A percentile compares a stretch with the other conserved stretches of the same genome.
These are phyloP conservation scores for Hyposmocoma kahamanoa DNA, from an alignment of 1,140 invertebrate species.

Conservation along the genomic window DNA sequence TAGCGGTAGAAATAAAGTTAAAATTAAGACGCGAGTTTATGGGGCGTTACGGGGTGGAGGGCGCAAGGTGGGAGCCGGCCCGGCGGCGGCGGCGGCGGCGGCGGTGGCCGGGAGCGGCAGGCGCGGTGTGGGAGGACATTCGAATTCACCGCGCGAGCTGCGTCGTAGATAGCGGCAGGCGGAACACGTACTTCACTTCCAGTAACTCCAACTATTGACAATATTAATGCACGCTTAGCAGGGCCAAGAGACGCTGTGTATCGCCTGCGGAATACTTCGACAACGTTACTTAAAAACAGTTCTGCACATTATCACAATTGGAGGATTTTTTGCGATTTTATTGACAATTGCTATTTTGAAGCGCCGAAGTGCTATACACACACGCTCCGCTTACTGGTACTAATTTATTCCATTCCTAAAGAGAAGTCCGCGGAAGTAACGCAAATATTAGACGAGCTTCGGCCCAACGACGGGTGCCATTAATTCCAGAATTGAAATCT, in stretches of 20 bases:
- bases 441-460: conserved; percentile 67
- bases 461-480: conserved; percentile 61
- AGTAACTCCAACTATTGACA: conserved; percentile 72
- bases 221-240: conserved; percentile 72
- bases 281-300: conserved; percentile 25
- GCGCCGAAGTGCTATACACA: too few species aligned
- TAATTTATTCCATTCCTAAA: conserved; percentile 68
- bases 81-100: conserved; percentile 17
- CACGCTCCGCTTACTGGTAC: conserved; percentile 29
- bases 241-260: conserved; percentile 55
- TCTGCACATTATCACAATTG: too few species aligned
- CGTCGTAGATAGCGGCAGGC: conserved; percentile 69
- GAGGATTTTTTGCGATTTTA: too few species aligned
- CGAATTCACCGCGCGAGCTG: conserved; percentile 68
- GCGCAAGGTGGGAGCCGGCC: conserved; percentile 32
- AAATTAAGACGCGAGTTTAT: conserved; percentile 73
- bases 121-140: conserved; percentile 55
- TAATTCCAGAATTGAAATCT: conserved; percentile 73
- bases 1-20: conserved; percentile 71
- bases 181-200: conserved; percentile 71
- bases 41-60: conserved; percentile 60
- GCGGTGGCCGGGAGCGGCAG: too few species aligned
- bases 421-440: conserved; percentile 65
- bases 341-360: not conserved
- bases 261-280: conserved; percentile 46